phyloP scores from a whole-genome alignment of 2,797 vertebrate genomes.

The Furcifer pardalis region DNA sequence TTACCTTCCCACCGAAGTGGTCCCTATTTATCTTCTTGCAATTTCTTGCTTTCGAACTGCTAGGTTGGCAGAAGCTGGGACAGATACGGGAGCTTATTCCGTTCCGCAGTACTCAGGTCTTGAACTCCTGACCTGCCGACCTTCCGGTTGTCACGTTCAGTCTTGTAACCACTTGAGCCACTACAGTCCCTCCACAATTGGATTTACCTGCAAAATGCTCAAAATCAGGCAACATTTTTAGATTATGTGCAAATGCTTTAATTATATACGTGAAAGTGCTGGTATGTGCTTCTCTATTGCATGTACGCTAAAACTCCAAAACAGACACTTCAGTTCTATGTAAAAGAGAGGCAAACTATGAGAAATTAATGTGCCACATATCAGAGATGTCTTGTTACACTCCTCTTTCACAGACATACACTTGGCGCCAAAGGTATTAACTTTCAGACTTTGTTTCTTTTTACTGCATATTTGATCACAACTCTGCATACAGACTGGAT shows the following conservation, averaged over 20 bases:
- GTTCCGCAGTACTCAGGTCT: too few species aligned
- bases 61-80: too few species aligned
- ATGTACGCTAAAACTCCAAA: not conserved
- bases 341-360: constrained; percentile 55
- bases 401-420: constrained; percentile 68
- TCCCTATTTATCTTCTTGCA: too few species aligned
- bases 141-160: too few species aligned
- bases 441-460: constrained; percentile 78
- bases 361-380: constrained; percentile 63
- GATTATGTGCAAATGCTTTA: not conserved
- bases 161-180: too few species aligned
- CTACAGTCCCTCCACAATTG: not conserved
- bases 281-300: not conserved
- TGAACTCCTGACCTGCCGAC: too few species aligned
- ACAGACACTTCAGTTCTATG: constrained; percentile 42
- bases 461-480: constrained; percentile 64
- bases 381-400: constrained; percentile 66
- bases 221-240: not conserved
- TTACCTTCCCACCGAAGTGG: too few species aligned
- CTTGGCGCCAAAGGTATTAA: constrained; percentile 75
- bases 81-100: too few species aligned
- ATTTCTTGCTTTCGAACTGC: too few species aligned
- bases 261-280: constrained; percentile 10
- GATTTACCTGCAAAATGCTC: not conserved
- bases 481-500: constrained; percentile 59